Conservation (phyloP, 2,113 vertebrate genomes). For the Eidolon helvum region DNA sequence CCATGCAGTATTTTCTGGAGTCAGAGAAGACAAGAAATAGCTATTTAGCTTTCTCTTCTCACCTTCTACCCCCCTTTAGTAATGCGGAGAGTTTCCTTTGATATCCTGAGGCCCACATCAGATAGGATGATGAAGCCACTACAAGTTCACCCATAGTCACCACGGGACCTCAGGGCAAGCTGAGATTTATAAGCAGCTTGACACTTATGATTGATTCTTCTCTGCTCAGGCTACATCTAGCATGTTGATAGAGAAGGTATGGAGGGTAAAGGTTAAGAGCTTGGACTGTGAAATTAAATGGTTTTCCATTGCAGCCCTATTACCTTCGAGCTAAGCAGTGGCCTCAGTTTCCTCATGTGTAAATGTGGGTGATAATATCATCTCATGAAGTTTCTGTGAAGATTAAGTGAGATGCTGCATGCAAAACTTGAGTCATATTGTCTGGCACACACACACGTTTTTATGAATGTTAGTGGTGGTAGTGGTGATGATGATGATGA, state of each 20-base stretch:
- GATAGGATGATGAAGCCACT: not conserved
- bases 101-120: not conserved
- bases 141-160: accelerated
- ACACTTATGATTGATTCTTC: not conserved
- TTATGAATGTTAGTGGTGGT: not conserved
- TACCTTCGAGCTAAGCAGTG: not conserved
- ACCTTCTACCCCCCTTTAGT: not conserved
- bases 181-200: not conserved
- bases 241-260: not conserved
- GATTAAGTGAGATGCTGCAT: not conserved
- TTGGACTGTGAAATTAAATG: not conserved
- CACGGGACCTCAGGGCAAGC: not conserved
- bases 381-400: not conserved
- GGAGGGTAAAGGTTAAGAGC: not conserved
- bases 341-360: not conserved
- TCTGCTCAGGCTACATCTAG: not conserved
- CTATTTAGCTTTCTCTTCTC: not conserved
- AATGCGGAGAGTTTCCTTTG: too few relatives aligned
- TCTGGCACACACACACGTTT: not conserved
- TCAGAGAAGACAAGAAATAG: not conserved
- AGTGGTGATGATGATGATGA: not conserved
- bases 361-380: not conserved
- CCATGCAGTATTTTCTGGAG: not conserved
- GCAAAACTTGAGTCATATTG: not conserved
- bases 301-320: not conserved